Evolutionary conservation across 2,113 vertebrate genomes (phyloP).

Genomic region (Falcunculus frontatus): DNA sequence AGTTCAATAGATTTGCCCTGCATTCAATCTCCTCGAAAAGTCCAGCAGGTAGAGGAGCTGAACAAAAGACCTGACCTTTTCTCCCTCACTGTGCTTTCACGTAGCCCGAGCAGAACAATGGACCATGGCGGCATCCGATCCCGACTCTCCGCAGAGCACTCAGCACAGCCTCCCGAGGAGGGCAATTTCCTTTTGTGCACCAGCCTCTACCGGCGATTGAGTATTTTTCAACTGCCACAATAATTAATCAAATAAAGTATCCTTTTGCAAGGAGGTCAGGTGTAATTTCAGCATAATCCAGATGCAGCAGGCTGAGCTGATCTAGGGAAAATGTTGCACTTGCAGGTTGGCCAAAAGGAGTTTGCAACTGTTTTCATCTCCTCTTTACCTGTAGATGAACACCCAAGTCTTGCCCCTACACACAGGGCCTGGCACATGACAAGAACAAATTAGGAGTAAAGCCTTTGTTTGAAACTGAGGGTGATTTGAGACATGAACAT

Average conservation of each 20-base stretch:
- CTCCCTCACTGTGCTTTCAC: neutral
- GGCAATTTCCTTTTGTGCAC: constrained; percentile 35
- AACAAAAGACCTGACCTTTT: constrained; percentile 43
- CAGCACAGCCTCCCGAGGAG: neutral
- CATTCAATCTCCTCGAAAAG: neutral
- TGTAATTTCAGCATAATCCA: constrained; percentile 46
- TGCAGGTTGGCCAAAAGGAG: neutral
- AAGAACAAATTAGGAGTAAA: neutral
- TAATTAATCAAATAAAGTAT: constrained; percentile 51
- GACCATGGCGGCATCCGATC: neutral
- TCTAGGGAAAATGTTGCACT: neutral
- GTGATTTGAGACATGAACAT: neutral
- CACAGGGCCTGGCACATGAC: neutral
- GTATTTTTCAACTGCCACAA: neutral
- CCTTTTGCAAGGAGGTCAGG: neutral
- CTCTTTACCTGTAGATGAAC: neutral
- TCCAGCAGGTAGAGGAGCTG: neutral
- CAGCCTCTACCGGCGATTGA: neutral
- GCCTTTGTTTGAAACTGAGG: neutral
- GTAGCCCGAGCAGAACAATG: neutral
- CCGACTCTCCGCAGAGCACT: neutral
- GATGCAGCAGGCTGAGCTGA: neutral
- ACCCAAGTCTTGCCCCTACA: neutral
- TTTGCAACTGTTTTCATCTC: neutral
- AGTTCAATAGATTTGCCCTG: constrained; percentile 21